Evolutionary conservation across 2,888 invertebrate genomes (phyloP).

Genomic region (Arenicola marina): DNA sequence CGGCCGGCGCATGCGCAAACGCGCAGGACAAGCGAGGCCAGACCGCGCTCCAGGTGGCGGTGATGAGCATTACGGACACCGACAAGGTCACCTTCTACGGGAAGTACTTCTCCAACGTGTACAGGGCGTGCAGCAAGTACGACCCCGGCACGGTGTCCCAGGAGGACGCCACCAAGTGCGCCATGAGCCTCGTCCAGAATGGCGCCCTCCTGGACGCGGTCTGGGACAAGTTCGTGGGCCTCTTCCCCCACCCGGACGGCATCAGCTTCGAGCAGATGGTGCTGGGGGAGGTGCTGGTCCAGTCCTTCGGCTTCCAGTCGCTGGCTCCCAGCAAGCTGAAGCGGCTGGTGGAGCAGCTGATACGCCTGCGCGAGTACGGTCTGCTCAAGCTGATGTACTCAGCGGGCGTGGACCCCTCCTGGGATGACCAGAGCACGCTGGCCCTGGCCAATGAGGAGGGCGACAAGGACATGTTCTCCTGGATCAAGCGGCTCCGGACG

Average conservation of each 20-base stretch:
- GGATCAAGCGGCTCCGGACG: slow-evolving; percentile 18
- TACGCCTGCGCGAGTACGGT: slow-evolving; percentile 22
- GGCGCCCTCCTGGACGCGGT: slow-evolving; percentile 24
- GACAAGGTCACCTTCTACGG: slow-evolving; percentile 20
- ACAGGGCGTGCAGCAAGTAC: slow-evolving; percentile 25
- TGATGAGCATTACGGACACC: slow-evolving; percentile 20
- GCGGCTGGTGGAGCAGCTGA: slow-evolving; percentile 16
- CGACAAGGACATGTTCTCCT: slow-evolving; percentile 22
- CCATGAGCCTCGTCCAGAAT: slow-evolving; percentile 28
- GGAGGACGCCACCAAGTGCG: slow-evolving; percentile 28
- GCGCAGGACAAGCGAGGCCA: slow-evolving; percentile 17
- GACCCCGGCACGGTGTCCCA: slow-evolving; percentile 21
- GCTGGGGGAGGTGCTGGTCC: slow-evolving; percentile 29
- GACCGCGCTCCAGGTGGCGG: slow-evolving; percentile 24
- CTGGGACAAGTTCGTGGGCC: slow-evolving; percentile 26
- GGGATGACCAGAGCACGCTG: slow-evolving; percentile 21
- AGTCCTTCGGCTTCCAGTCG: slow-evolving; percentile 26
- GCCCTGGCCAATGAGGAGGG: slow-evolving; percentile 16
- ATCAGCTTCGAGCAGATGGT: slow-evolving; percentile 33
- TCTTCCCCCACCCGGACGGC: slow-evolving; percentile 22
- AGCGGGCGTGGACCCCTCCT: slow-evolving; percentile 29
- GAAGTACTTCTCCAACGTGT: slow-evolving; percentile 34
- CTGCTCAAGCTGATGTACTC: slow-evolving; percentile 30
- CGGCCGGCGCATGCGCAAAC: slow-evolving; percentile 19
- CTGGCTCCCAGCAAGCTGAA: slow-evolving; percentile 12